Base-by-base conservation (phyloP, 2,113 vertebrate species). In the Larimichthys crocea region DNA sequence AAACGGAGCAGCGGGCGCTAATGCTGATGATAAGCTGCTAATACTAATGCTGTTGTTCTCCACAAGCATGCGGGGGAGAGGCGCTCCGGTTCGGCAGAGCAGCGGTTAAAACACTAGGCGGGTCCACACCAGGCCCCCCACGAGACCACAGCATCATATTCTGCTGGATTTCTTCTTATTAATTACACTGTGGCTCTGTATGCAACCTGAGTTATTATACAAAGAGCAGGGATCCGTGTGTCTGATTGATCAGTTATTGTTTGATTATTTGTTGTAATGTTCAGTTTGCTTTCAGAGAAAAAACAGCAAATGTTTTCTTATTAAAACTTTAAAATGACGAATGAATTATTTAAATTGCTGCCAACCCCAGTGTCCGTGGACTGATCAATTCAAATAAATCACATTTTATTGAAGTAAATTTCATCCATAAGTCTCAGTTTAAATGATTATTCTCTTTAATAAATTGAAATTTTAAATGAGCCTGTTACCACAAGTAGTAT, bases 21-120 rank as follows among this genome's bases (percentile, higher is more conserved):
- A 76, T 87, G 84, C 84, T 75, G 49, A 86, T 64, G 76, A 84
- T 90, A 87, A 92, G 83, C 90, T 52, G 84, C 84, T 86, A 63
- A 77, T 77, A 53, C 74, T 63, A 71, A 73, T 52, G 68, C 77
- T 70, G 87, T 61, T 85, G 66, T 84, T 77, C 70, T 55, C 35
- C 53, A 35, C 31, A 76, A 76, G 52, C 81, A 66, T 46, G 70
- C 74, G 62, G 3, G 7, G 31, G 3, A 14, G 20, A 66, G 26
- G 40, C 31, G 49, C 40, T 11, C 17, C 16, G 52, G 7, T 59
- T 57, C 84, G 74, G 81, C 57, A 71, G 1, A 10, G 81, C 66
- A 35, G 4, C 57, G 75, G 71, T 86, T 84, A 72, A 79, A 48
- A 50, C 56, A 31, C 42, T 35, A 63, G 72, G 83, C 78, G 72